Conservation (phyloP, 1,140 invertebrate species). For the Hormaphis cornu region DNA sequence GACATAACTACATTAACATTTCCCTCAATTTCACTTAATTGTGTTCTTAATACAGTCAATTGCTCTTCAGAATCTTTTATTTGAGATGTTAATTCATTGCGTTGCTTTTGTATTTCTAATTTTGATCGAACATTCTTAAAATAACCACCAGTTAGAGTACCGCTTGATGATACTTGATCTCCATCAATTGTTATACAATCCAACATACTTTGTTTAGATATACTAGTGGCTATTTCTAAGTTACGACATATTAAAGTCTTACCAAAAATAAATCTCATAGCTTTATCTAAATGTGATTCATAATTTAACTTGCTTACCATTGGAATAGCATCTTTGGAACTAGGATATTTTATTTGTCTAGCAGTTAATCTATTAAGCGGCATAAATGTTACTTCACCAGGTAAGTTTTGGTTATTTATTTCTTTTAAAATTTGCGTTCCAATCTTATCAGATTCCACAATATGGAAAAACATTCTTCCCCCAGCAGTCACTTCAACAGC, state of each 20-base stretch:
- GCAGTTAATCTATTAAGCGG: slow-evolving; percentile 91
- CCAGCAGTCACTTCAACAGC: slow-evolving; percentile 98
- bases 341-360: slow-evolving; percentile 80
- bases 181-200: slow-evolving; percentile 98
- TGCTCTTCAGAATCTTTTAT: slow-evolving; percentile 75
- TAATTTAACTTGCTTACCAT: slow-evolving; percentile 94
- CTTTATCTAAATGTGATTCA: slow-evolving; percentile 83
- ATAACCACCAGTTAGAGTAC: slow-evolving; percentile 95
- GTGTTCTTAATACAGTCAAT: slow-evolving; percentile 65
- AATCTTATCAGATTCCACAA: slow-evolving; percentile 93
- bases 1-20: slow-evolving; percentile 87
- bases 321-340: slow-evolving; percentile 90
- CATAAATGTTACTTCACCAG: slow-evolving; percentile 99
- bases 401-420: slow-evolving; percentile 90
- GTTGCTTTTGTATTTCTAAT: slow-evolving; percentile 92
- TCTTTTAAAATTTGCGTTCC: slow-evolving; percentile 96
- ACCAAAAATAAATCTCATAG: slow-evolving; percentile 93
- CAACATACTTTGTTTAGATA: slow-evolving; percentile 85
- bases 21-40: slow-evolving; percentile 75
- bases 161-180: slow-evolving; percentile 86
- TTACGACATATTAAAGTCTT: slow-evolving; percentile 95
- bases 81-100: slow-evolving; percentile 74
- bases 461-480: slow-evolving; percentile 94
- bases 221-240: slow-evolving; percentile 88
- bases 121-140: slow-evolving; percentile 92